phyloP scores from a whole-genome alignment of 1,140 invertebrate species.

The Sitophilus oryzae region DNA sequence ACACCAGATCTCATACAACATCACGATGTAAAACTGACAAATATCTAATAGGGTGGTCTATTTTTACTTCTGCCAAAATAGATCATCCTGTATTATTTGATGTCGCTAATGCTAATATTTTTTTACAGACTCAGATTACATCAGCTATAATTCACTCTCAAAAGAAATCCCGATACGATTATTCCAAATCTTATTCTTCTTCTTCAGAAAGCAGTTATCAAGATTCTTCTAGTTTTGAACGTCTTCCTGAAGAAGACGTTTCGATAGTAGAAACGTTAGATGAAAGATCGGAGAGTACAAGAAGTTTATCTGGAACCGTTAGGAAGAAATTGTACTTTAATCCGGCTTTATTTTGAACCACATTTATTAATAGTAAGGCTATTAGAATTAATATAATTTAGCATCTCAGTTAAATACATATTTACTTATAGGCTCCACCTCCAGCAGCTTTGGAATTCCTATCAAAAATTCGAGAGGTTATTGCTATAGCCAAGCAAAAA shows the following conservation, averaged over 20 bases:
- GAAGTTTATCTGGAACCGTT: slow-evolving; percentile 56
- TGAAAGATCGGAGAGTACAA: slow-evolving; percentile 52
- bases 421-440: slow-evolving; percentile 64
- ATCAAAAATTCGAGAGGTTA: slow-evolving; percentile 80
- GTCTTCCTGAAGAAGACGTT: slow-evolving; percentile 73
- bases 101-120: slow-evolving; percentile 13
- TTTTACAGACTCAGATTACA: slow-evolving; percentile 48
- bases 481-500: slow-evolving; percentile 79
- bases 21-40: slow-evolving; percentile 34
- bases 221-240: slow-evolving; percentile 57
- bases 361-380: slow-evolving; percentile 68
- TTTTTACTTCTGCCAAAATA: background rate
- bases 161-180: slow-evolving; percentile 32
- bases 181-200: slow-evolving; percentile 24
- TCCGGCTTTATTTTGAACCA: slow-evolving; percentile 80
- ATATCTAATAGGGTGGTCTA: too few relatives aligned
- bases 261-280: slow-evolving; percentile 76
- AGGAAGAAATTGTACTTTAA: slow-evolving; percentile 80
- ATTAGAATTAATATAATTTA: background rate
- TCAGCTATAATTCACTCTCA: slow-evolving; percentile 64
- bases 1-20: slow-evolving; percentile 35
- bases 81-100: too few relatives aligned
- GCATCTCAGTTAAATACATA: background rate
- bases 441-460: slow-evolving; percentile 81
- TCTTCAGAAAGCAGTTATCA: slow-evolving; percentile 30